These are phyloP conservation scores for Cynoglossus semilaevis DNA, from an alignment of 2,113 vertebrate genomes.

Conservation along the genomic window DNA sequence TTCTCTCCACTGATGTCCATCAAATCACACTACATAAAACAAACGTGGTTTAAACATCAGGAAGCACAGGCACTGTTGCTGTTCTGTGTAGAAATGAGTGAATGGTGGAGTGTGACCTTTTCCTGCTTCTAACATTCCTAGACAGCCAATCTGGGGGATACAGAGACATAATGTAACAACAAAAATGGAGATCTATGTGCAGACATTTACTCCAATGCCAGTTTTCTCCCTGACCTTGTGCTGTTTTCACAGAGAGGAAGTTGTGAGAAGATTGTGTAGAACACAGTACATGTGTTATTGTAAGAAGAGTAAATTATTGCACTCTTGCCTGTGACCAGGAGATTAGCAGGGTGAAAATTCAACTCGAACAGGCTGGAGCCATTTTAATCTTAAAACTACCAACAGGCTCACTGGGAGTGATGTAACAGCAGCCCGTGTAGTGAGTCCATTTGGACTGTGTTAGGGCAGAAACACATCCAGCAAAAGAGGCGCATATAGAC, in stretches of 20 bases:
- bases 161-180: slow-evolving; percentile 11
- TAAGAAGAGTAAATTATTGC: slow-evolving; percentile 10
- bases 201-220: not conserved
- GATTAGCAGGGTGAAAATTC: not conserved
- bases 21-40: too few species aligned
- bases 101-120: slow-evolving; percentile 3
- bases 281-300: slow-evolving; percentile 15
- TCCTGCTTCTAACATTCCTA: slow-evolving; percentile 38
- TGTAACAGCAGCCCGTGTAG: too few species aligned
- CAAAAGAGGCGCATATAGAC: too few species aligned
- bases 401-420: too few species aligned
- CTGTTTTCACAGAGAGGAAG: slow-evolving; percentile 13
- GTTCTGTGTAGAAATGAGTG: not conserved
- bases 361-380: not conserved
- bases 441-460: too few species aligned
- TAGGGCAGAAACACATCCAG: too few species aligned
- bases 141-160: slow-evolving; percentile 8
- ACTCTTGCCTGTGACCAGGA: not conserved
- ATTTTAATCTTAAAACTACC: not conserved
- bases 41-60: slow-evolving; percentile 4
- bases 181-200: not conserved
- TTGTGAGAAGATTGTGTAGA: slow-evolving; percentile 7
- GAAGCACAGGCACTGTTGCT: not conserved
- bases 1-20: too few species aligned
- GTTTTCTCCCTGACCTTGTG: slow-evolving; percentile 3